Percentiles rank a stretch among this genome's conserved stretches.
Conservation (phyloP, 2,797 vertebrate species). For the Schizothorax lantsangensis region DNA sequence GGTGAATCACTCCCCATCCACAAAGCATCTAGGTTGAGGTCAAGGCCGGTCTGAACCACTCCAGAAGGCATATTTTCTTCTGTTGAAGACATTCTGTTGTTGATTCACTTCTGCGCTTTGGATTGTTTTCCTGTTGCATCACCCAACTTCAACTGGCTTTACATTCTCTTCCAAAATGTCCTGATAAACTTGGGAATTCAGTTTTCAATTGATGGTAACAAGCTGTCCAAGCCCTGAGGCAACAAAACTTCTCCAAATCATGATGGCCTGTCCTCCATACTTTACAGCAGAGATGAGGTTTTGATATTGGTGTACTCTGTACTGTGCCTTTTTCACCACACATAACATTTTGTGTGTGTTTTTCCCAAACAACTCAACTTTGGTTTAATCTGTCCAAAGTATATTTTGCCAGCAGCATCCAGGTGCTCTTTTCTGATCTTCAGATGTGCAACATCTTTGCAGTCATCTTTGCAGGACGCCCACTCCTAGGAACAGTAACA, state of each 20-base stretch:
- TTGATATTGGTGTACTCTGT: not conserved
- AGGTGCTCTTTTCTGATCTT: conserved; percentile 25
- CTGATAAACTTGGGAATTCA: conserved; percentile 17
- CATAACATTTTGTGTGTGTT: not conserved
- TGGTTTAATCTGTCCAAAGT: not conserved
- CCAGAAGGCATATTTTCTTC: not conserved
- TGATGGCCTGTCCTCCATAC: not conserved
- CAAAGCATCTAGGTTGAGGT: not conserved
- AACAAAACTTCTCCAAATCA: not conserved
- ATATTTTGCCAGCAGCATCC: not conserved
- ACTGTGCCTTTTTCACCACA: not conserved
- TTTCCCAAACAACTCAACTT: not conserved
- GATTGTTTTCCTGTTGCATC: conserved; percentile 18
- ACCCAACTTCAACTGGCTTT: not conserved
- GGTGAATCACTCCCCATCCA: not conserved
- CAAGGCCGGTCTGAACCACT: conserved; percentile 5
- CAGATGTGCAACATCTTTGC: not conserved
- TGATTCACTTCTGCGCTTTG: not conserved
- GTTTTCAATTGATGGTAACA: conserved; percentile 11
- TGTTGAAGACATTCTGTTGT: not conserved
- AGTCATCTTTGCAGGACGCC: not conserved
- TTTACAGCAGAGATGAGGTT: not conserved
- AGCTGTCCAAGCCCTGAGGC: not conserved
- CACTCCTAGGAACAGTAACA: not conserved
- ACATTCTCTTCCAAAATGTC: not conserved